Percentiles rank a stretch among this genome's conserved stretches.
These are phyloP conservation scores for Poeciliopsis turneri DNA, from an alignment of 2,797 vertebrate genomes.

Conservation along the genomic window DNA sequence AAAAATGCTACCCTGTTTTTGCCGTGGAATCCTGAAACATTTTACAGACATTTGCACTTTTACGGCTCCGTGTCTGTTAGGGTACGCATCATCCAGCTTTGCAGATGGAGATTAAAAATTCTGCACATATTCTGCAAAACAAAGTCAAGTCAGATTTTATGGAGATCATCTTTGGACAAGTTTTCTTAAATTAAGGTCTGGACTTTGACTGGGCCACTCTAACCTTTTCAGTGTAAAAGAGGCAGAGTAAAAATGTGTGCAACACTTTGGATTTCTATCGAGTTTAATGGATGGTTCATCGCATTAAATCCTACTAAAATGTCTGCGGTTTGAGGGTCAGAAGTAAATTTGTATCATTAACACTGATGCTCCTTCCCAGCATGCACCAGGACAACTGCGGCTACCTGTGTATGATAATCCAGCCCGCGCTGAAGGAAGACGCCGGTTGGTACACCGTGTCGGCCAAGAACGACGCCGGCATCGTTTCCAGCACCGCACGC, in stretches of 20 bases:
- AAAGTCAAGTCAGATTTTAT: not conserved
- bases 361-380: conserved; percentile 71
- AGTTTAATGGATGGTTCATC: not conserved
- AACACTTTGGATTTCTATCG: not conserved
- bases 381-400: conserved; percentile 98
- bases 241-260: not conserved
- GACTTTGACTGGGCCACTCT: not conserved
- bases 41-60: not conserved
- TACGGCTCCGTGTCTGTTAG: not conserved
- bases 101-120: not conserved
- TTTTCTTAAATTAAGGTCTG: not conserved
- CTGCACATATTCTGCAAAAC: not conserved
- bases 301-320: not conserved
- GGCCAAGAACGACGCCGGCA: conserved; percentile 97
- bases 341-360: not conserved
- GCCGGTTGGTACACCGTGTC: conserved; percentile 98
- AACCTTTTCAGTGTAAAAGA: not conserved
- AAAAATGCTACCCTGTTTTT: not conserved
- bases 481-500: conserved; percentile 95
- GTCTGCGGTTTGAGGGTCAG: not conserved
- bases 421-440: conserved; percentile 94
- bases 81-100: not conserved
- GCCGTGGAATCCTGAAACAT: not conserved
- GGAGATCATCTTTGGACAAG: not conserved
- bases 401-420: conserved; percentile 98